phyloP scores from a whole-genome alignment of 2,888 invertebrate species.

The Agapostemon virescens region DNA sequence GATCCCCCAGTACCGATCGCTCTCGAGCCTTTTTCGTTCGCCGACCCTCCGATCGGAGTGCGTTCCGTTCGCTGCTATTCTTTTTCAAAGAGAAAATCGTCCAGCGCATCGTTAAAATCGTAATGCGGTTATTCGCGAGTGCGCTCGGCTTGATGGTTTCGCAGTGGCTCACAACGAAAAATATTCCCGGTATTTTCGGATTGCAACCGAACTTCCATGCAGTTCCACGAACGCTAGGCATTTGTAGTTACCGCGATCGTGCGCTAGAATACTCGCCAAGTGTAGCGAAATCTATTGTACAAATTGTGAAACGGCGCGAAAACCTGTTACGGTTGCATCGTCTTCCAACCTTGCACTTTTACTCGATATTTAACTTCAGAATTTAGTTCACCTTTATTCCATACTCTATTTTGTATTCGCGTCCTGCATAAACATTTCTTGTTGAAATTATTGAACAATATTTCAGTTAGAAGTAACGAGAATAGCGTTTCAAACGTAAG shows the following conservation, averaged over 20 bases:
- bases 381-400: background rate
- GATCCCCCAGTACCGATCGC: slow-evolving; percentile 10
- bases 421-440: too few relatives aligned
- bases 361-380: background rate
- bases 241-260: slow-evolving; percentile 54
- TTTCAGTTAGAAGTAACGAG: background rate
- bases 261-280: slow-evolving; percentile 52
- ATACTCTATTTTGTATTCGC: too few relatives aligned
- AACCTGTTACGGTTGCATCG: slow-evolving; percentile 28
- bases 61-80: slow-evolving; percentile 27
- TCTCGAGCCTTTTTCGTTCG: slow-evolving; percentile 21
- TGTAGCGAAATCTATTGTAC: slow-evolving; percentile 70
- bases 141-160: slow-evolving; percentile 13
- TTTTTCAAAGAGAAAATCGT: slow-evolving; percentile 50
- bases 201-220: background rate
- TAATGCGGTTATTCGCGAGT: slow-evolving; percentile 42
- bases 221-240: slow-evolving; percentile 32
- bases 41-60: slow-evolving; percentile 8
- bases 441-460: background rate
- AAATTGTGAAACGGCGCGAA: slow-evolving; percentile 69
- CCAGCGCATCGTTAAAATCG: slow-evolving; percentile 37
- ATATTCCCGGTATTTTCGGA: slow-evolving; percentile 40
- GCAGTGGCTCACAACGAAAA: slow-evolving; percentile 20
- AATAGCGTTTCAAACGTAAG: background rate
- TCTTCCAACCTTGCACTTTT: background rate